Conservation (phyloP, 2,113 vertebrate genomes). For the Origma solitaria region DNA sequence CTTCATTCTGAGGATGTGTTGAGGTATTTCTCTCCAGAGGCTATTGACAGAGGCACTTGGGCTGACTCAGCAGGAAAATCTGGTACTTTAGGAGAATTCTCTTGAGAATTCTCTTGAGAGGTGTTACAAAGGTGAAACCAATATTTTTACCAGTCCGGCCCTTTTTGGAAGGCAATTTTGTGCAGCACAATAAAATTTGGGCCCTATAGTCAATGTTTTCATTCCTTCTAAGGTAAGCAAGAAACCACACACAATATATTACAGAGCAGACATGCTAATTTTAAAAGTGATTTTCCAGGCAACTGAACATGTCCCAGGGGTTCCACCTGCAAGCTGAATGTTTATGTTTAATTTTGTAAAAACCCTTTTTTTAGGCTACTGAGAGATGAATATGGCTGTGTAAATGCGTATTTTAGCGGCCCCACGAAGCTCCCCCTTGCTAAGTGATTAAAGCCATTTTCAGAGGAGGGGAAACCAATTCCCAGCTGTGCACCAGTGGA, state of each 20-base stretch:
- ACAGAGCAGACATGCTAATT: background rate
- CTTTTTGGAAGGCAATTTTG: background rate
- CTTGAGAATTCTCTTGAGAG: background rate
- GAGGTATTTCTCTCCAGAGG: background rate
- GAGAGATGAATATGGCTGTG: background rate
- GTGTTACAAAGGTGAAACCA: background rate
- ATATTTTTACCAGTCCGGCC: background rate
- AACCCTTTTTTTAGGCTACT: background rate
- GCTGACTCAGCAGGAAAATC: background rate
- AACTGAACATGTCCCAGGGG: background rate
- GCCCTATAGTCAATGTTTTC: background rate
- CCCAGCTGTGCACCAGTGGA: background rate
- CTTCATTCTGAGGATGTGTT: background rate
- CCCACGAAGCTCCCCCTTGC: background rate
- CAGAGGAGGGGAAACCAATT: background rate
- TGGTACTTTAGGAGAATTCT: background rate
- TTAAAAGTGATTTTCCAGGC: conserved; percentile 23
- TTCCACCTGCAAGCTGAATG: background rate
- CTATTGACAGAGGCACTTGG: background rate
- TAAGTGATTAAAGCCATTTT: background rate
- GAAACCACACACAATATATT: background rate
- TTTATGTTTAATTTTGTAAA: background rate
- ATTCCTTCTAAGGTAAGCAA: background rate
- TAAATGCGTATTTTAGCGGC: background rate
- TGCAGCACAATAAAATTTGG: background rate